Percentiles rank a stretch among this genome's conserved stretches.
These are phyloP conservation scores for Acrobasis consociella DNA, from an alignment of 2,888 invertebrate genomes.

Conservation along the genomic window DNA sequence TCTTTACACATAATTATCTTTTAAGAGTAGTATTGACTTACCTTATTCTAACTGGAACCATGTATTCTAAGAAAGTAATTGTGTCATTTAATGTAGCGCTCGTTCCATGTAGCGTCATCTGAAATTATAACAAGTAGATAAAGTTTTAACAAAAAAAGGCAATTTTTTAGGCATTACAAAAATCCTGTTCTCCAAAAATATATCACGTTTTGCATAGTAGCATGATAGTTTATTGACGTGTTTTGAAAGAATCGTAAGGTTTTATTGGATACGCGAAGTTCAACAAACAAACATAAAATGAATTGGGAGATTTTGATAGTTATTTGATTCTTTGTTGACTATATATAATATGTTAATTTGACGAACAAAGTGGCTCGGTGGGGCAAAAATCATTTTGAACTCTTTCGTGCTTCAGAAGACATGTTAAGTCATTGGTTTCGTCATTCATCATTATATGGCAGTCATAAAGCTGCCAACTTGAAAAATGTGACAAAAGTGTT, in stretches of 20 bases:
- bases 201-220: constrained; percentile 19
- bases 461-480: no score
- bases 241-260: background rate
- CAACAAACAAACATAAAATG: background rate
- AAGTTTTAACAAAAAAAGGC: background rate
- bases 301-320: background rate
- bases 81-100: constrained; percentile 7
- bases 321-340: background rate
- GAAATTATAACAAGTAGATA: constrained; percentile 13
- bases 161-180: constrained; percentile 6
- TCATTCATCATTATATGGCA: no score
- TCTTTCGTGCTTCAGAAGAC: no score
- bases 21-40: no score
- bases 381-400: no score
- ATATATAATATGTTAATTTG: no score
- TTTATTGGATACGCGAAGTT: constrained; percentile 1
- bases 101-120: constrained; percentile 13
- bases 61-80: constrained; percentile 29
- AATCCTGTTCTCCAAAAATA: constrained; percentile 6
- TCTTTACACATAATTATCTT: no score
- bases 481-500: no score
- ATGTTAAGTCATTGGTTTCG: no score
- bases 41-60: constrained; percentile 34
- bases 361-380: no score
- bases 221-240: background rate